Conservation (phyloP, 2,113 vertebrate genomes). For the Sebastes fasciatus region DNA sequence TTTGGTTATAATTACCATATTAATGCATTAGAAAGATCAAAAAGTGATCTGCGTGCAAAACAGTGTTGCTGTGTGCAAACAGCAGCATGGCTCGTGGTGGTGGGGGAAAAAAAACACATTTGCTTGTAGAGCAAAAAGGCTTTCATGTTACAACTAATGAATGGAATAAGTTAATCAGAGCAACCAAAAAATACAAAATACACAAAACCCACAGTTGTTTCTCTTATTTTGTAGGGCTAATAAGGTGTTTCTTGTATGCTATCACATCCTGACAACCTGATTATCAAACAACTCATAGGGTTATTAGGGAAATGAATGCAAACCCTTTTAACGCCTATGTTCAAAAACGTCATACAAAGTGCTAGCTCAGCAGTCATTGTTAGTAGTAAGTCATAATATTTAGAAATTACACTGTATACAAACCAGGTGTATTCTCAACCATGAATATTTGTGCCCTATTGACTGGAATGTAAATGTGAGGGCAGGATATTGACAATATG, state of each 20-base stretch:
- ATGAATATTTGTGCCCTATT: constrained; percentile 7
- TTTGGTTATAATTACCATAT: constrained; percentile 31
- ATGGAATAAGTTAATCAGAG: constrained; percentile 45
- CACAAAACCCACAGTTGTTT: constrained; percentile 4
- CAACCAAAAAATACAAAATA: constrained; percentile 2
- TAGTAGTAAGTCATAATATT: constrained; percentile 7
- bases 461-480: constrained; percentile 37
- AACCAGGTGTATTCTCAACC: background rate
- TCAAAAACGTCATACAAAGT: constrained; percentile 34
- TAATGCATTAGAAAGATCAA: constrained; percentile 7
- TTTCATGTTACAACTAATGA: constrained; percentile 59
- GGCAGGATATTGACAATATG: constrained; percentile 35
- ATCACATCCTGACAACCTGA: constrained; percentile 3
- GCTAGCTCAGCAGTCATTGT: background rate
- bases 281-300: constrained; percentile 16
- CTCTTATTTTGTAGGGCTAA: constrained; percentile 31
- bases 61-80: constrained; percentile 29
- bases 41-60: constrained; percentile 32
- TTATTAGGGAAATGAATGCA: constrained; percentile 34
- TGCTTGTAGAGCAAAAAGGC: constrained; percentile 42
- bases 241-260: constrained; percentile 37
- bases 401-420: background rate
- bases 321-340: constrained; percentile 7
- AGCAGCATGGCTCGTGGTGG: background rate
- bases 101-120: background rate